Base-by-base conservation (phyloP, 2,113 vertebrate genomes). In the Python bivittatus region DNA sequence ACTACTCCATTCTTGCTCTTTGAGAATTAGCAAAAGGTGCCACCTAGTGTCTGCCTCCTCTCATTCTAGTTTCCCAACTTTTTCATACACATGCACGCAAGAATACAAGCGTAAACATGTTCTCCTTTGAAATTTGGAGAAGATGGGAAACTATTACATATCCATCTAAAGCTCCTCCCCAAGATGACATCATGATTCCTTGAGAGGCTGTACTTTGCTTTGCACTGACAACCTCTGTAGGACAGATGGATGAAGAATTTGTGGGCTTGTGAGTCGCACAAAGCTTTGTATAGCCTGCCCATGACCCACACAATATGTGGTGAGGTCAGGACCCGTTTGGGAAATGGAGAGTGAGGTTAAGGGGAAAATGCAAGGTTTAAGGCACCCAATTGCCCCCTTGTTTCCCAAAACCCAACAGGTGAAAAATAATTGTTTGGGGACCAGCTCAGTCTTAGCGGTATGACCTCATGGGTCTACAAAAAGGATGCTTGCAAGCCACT, bases 11-110 rank as follows among this genome's bases (percentile, higher is more conserved):
- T 56, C 52, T 79, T 44, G 1, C 48, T 17, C 86, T 60, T 10
- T 11, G 79, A 0, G 13, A 33, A 10, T 84, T 89, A 42, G 56
- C 88, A n/a, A 92, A 93, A 93, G 94, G 83, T 88, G 93, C 94
- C 97, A 94, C 95, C 96, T 90, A 88, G 94, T 89, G 96, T 90
- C 89, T 61, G 0, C 44, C 20, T 48, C 48, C n/a, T 58, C 1
- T 48, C 11, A 8, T 38, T 53, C 13, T 25, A 10, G 12, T 57
- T 25, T 52, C 68, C 54, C n/a, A 88, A 38, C 25, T 33, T 68
- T 10, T 25, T 33, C 13, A 23, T 11, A 79, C 22, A 5, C 29
- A 54, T 86, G 29, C 13, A 54, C 52, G 20, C 6, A 54, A 38
- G 33, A 79, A 79, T 38, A 79, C n/a, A 72, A 72, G 68, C 5